Evolutionary conservation across 1,140 invertebrate species (phyloP), one percentile per base, ranked within the genome.

Genomic region (Spodoptera litura): DNA sequence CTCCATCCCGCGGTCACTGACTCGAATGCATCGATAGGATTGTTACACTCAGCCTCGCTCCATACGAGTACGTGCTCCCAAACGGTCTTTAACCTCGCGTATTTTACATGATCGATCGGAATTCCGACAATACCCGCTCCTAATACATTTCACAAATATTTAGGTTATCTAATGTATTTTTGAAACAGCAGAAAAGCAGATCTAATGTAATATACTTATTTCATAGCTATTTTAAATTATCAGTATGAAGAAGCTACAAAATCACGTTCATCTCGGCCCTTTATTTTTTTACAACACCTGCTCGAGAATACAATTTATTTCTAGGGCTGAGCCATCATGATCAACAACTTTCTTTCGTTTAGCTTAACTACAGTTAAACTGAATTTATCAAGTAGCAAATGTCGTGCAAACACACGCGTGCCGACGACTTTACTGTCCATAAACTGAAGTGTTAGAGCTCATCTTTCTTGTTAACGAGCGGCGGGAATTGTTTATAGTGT

Each of bases 381-480:
- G 87, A 88, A 84, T 87, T 86, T 62, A 75, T 64, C 88, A 89
- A 85, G 86, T 90, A 87, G 84, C 83, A 87, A 87, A 78, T 89
- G 87, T 90, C 89, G 85, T 88, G 78, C 80, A 78, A 76, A 75
- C 81, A 76, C 83, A 84, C 82, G 84, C 89, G 91, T 90, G 90
- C 88, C 87, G 85, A 81, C 89, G 85, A 88, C 79, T 94, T 94
- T 90, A 94, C 81, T 88, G 90, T 86, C 90, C 88, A 92, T 92
- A 94, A 94, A 93, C 82, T 74, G 81, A 84, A 87, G 83, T 85
- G 87, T 91, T 93, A 93, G 85, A 91, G 89, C 88, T 89, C 92
- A 93, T 94, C 89, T 91, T 92, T 94, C 92, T 92, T 91, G 84
- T 93, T 94, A 94, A 94, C 90, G 92, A 90, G 58, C 87, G 72